These are phyloP conservation scores for Oryzias sinensis DNA, from an alignment of 2,797 vertebrate species.

Conservation along the genomic window DNA sequence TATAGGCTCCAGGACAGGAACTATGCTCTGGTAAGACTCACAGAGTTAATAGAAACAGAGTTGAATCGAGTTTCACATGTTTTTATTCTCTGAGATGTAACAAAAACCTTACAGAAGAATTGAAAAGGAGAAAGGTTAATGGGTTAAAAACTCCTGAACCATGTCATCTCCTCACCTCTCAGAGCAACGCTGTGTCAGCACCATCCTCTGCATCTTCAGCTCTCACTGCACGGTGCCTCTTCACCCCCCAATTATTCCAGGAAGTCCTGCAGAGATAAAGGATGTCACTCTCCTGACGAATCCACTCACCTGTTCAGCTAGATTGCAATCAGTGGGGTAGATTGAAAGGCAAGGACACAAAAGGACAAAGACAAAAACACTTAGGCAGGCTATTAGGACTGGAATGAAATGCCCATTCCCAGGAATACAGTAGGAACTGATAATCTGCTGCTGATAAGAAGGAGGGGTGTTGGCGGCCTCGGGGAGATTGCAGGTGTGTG, in stretches of 20 bases:
- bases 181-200: constrained; percentile 13
- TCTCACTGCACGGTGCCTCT: constrained; percentile 37
- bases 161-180: constrained; percentile 13
- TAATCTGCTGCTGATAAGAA: constrained; percentile 62
- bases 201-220: constrained; percentile 20
- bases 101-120: no score
- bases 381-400: constrained; percentile 69
- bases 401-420: constrained; percentile 41
- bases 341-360: constrained; percentile 77
- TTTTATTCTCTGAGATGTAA: no score
- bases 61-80: no score
- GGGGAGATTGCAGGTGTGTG: constrained; percentile 22
- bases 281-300: constrained; percentile 62
- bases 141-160: constrained; percentile 32
- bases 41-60: no score
- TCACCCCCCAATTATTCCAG: constrained; percentile 46
- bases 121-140: no score
- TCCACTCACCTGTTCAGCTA: constrained; percentile 73
- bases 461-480: constrained; percentile 44
- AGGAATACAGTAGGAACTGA: constrained; percentile 65
- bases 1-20: no score
- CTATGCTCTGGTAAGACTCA: no score
- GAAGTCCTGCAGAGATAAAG: no score
- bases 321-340: constrained; percentile 71
- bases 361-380: constrained; percentile 75